Percentiles rank a stretch among this genome's conserved stretches.
Conservation (phyloP, 2,113 vertebrate genomes). For the Sterna hirundo region DNA sequence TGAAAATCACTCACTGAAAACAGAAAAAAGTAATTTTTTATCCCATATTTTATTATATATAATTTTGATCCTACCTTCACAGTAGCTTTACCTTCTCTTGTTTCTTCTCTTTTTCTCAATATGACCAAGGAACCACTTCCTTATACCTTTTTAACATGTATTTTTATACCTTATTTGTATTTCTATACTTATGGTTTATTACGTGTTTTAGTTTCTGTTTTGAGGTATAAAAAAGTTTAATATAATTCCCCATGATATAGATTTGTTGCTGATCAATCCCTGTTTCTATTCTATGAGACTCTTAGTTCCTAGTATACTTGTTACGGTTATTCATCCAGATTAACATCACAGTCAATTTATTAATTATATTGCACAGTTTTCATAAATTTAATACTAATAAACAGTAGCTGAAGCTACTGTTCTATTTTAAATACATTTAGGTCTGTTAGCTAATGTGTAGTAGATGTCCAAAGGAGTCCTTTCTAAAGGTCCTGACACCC, state of each 20-base stretch:
- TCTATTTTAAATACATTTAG: background rate
- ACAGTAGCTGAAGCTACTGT: background rate
- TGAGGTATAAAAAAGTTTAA: background rate
- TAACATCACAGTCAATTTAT: background rate
- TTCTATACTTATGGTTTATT: background rate
- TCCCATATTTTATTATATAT: background rate
- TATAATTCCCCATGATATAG: background rate
- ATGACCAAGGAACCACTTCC: background rate
- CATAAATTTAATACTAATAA: background rate
- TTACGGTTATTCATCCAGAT: background rate
- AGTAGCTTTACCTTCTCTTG: background rate
- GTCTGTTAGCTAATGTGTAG: background rate
- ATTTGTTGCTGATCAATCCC: background rate
- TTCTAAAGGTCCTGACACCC: background rate
- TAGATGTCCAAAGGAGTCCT: background rate
- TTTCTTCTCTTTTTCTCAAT: background rate
- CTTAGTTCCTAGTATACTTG: background rate
- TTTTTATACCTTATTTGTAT: background rate
- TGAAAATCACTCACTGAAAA: background rate
- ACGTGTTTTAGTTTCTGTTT: background rate
- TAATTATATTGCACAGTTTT: background rate
- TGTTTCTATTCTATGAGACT: background rate
- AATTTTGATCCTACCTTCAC: background rate
- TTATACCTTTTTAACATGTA: background rate
- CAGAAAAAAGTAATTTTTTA: background rate